These are phyloP conservation scores for Drosophila biarmipes DNA, from an alignment of 1,140 invertebrate genomes.

Conservation along the genomic window DNA sequence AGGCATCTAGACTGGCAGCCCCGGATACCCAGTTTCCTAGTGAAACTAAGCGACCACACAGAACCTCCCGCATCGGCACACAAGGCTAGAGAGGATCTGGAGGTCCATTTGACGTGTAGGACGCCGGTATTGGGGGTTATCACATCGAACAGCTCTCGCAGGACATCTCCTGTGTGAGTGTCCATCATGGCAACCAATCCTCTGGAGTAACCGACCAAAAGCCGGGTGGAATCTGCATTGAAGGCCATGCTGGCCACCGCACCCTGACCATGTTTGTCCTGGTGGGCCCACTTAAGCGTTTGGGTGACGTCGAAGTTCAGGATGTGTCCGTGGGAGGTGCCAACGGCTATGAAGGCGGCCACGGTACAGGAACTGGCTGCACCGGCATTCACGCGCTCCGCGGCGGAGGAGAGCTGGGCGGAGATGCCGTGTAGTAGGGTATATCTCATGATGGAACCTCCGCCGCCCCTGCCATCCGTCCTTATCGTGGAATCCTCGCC, in stretches of 20 bases:
- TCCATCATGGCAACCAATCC: slow-evolving; percentile 95
- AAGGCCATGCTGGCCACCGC: slow-evolving; percentile 94
- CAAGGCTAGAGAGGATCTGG: slow-evolving; percentile 88
- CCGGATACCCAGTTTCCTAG: slow-evolving; percentile 94
- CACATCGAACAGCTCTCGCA: slow-evolving; percentile 92
- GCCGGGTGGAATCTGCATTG: slow-evolving; percentile 93
- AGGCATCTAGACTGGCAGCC: slow-evolving; percentile 95
- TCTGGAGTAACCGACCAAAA: slow-evolving; percentile 93
- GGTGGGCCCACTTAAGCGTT: slow-evolving; percentile 93
- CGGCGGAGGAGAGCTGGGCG: slow-evolving; percentile 92
- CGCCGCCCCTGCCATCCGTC: slow-evolving; percentile 57
- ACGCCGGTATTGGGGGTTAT: slow-evolving; percentile 95
- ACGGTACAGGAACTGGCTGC: slow-evolving; percentile 93
- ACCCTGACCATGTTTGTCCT: slow-evolving; percentile 90
- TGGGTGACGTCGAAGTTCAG: slow-evolving; percentile 95
- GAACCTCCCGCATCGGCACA: slow-evolving; percentile 98
- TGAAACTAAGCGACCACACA: slow-evolving; percentile 98
- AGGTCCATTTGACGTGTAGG: slow-evolving; percentile 92
- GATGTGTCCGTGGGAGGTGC: slow-evolving; percentile 96
- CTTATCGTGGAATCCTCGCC: slow-evolving; percentile 69
- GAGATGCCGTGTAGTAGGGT: slow-evolving; percentile 93
- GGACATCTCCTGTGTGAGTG: slow-evolving; percentile 90
- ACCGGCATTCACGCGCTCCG: slow-evolving; percentile 94
- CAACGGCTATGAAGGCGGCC: slow-evolving; percentile 92
- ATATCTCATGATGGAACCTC: slow-evolving; percentile 91